These are phyloP conservation scores for Pangasius djambal DNA, from an alignment of 2,797 vertebrate genomes.

Conservation along the genomic window DNA sequence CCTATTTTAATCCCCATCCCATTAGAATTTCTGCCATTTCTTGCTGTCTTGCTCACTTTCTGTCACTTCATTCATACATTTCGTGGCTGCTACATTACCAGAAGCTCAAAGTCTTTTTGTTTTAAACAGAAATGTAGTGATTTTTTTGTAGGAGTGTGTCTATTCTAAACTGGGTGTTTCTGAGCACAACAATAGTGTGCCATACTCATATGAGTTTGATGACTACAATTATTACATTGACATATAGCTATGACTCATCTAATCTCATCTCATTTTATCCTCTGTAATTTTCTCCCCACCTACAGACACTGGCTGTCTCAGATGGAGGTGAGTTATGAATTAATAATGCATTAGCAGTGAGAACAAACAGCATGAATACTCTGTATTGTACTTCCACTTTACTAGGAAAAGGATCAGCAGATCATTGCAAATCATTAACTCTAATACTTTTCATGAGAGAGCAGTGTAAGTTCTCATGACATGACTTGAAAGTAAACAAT, in stretches of 20 bases:
- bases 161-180: background rate
- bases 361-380: constrained; percentile 14
- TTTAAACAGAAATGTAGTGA: background rate
- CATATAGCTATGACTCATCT: constrained; percentile 28
- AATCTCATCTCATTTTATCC: constrained; percentile 35
- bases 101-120: background rate
- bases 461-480: background rate
- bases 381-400: background rate
- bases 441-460: background rate
- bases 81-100: constrained; percentile 3
- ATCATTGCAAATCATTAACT: background rate
- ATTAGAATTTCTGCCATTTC: background rate
- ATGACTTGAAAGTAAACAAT: background rate
- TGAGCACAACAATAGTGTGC: background rate
- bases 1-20: no score
- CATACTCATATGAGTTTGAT: constrained; percentile 20
- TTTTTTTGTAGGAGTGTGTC: background rate
- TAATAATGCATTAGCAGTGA: constrained; percentile 35
- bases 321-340: constrained; percentile 89
- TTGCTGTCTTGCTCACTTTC: background rate
- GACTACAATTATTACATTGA: constrained; percentile 22
- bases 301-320: constrained; percentile 89
- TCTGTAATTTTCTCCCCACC: constrained; percentile 58
- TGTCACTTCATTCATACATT: background rate
- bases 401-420: background rate